Conservation (phyloP, 2,888 invertebrate species). For the Nemurella pictetii region DNA sequence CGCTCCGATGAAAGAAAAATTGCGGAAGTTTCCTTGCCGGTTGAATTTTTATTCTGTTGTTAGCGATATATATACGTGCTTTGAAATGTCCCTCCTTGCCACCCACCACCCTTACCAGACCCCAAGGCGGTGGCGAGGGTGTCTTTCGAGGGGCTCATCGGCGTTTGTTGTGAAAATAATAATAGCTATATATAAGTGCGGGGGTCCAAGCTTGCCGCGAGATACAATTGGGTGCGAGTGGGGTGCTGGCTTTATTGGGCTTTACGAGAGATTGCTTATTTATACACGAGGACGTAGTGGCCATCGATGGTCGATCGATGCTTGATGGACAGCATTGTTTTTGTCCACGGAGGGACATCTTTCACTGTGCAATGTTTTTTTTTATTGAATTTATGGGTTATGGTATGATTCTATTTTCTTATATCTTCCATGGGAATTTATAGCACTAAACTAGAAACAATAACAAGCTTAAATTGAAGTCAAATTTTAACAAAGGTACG, state of each 20-base stretch:
- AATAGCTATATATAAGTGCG: neutral
- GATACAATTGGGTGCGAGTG: neutral
- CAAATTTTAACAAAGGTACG: no score
- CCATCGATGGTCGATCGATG: neutral
- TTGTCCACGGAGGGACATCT: no score
- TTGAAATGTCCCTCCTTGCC: conserved; percentile 14
- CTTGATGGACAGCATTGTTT: no score
- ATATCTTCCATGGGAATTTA: no score
- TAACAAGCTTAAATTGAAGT: no score
- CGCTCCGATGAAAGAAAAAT: conserved; percentile 16
- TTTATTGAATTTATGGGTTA: no score
- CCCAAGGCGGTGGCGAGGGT: neutral
- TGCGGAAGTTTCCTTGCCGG: neutral
- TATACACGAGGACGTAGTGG: neutral
- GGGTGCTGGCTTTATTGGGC: neutral
- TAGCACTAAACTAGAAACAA: no score
- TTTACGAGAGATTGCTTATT: neutral
- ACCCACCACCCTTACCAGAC: neutral
- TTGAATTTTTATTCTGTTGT: neutral
- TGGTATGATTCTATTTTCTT: no score
- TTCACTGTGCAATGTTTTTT: no score
- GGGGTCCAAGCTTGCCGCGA: neutral
- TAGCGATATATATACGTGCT: conserved; percentile 1
- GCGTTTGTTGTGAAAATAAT: neutral
- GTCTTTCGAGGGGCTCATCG: neutral